Base-by-base conservation (phyloP, 1,140 invertebrate species). In the Latrodectus geometricus region DNA sequence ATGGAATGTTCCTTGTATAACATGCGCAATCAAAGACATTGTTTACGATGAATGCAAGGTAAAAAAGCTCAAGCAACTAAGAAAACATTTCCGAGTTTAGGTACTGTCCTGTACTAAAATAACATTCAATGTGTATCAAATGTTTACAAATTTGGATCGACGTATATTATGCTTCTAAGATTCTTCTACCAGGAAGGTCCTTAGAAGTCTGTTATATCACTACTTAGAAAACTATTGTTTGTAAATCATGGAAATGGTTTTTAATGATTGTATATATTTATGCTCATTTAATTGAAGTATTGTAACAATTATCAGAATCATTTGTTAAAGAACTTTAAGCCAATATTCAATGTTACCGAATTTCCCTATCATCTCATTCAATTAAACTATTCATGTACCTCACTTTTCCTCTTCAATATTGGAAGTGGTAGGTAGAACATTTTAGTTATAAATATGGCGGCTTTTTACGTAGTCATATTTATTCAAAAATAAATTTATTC, bases 31-130 rank as follows among this genome's bases (percentile, higher is more conserved):
- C 17, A 68, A 76, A 76, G 74, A 73, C 65, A 61, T 17, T 61
- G 17, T 61, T 14, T 61, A 61, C 11, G 17, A 61, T 17, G 35
- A 35, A 35, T 35, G 35, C 35, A 84, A 86, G 75, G 66, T 78
- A 35, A 23, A 82, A 73, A 78, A 77, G 74, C 83, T 86, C 83
- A 86, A 86, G 74, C 74, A 86, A 72, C 65, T 77, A 86, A 78
- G n/a, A 35, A 21, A 56, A 70, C 75, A 52, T 56, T 68, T 50
- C 17, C 61, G n/a, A 77, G 66, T 70, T 50, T 77, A 70, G 66
- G 75, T 61, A 78, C 14, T 52, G 72, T 66, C 56, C 79, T 61
- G 52, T n/a, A 14, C 54, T 65, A 14, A 21, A 17, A 56, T 15
- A 50, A 78, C 52, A 48, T 69, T 20, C 17, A 65, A 54, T 56